phyloP scores from a whole-genome alignment of 1,140 invertebrate species.

The Drosophila setifemur region DNA sequence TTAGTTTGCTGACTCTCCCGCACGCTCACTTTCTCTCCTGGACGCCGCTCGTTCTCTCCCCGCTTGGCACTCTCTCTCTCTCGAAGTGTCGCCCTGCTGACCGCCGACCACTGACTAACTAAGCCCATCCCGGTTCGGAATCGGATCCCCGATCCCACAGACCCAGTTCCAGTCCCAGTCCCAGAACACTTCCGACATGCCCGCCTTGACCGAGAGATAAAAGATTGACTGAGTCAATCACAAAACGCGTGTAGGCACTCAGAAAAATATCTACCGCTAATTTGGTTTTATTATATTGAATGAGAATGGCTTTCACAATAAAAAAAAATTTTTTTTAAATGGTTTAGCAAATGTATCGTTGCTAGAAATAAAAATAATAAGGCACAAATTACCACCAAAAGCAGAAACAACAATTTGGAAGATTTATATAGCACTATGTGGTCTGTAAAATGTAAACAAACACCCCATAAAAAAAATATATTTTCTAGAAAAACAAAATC shows the following conservation, averaged over 20 bases:
- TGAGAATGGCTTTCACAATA: neutral
- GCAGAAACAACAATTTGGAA: too few species aligned
- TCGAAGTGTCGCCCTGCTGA: slow-evolving; percentile 32
- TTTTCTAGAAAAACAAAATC: too few species aligned
- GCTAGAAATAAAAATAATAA: too few species aligned
- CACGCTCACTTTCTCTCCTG: neutral
- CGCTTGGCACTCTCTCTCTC: neutral
- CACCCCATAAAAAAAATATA: too few species aligned
- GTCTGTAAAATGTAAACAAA: too few species aligned
- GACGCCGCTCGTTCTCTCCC: neutral
- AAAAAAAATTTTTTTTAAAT: too few species aligned
- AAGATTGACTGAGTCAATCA: slow-evolving; percentile 21
- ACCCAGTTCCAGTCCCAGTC: neutral
- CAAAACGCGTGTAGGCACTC: slow-evolving; percentile 28
- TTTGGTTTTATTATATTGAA: neutral
- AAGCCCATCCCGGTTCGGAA: slow-evolving; percentile 42
- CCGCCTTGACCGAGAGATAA: slow-evolving; percentile 62
- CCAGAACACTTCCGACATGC: slow-evolving; percentile 44
- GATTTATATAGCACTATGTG: too few species aligned
- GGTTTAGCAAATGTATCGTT: too few species aligned
- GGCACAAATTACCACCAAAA: too few species aligned
- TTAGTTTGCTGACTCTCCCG: slow-evolving; percentile 22
- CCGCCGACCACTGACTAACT: slow-evolving; percentile 57
- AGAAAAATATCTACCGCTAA: neutral
- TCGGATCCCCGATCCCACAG: slow-evolving; percentile 21